Conservation (phyloP, 2,797 vertebrate species). For the Sardinella longiceps region DNA sequence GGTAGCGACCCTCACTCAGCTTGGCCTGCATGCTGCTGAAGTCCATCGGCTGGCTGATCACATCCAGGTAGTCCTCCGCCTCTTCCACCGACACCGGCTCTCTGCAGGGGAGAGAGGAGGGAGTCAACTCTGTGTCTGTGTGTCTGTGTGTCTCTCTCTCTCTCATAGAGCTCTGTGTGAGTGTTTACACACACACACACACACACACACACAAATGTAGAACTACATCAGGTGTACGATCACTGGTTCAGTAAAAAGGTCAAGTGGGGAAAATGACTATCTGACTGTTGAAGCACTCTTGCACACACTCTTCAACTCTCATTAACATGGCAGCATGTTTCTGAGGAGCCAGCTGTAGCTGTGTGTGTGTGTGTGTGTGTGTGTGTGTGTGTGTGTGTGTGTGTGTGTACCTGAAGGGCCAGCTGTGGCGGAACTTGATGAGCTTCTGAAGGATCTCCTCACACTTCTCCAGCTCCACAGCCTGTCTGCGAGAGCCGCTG, state of each 20-base stretch:
- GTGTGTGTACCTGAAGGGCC: constrained; percentile 90
- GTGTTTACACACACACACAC: too few species aligned
- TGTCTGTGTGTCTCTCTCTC: not conserved
- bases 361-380: not conserved
- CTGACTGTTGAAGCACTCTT: too few species aligned
- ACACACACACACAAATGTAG: too few species aligned
- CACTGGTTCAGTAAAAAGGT: too few species aligned
- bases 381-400: not conserved
- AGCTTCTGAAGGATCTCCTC: constrained; percentile 93
- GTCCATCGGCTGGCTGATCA: constrained; percentile 93
- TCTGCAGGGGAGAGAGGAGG: constrained; percentile 65
- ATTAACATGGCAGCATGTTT: not conserved
- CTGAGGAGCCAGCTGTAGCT: not conserved
- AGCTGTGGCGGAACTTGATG: constrained; percentile 92
- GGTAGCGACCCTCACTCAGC: constrained; percentile 84
- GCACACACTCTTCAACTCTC: not conserved
- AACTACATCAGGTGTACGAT: too few species aligned
- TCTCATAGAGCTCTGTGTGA: too few species aligned
- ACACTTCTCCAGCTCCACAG: constrained; percentile 88
- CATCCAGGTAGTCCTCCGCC: constrained; percentile 91
- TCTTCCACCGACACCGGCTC: constrained; percentile 92
- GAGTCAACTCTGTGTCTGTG: not conserved
- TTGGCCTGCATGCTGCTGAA: constrained; percentile 94
- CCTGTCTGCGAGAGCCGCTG: constrained; percentile 76
- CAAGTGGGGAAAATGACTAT: too few species aligned